These are phyloP conservation scores for Plecotus auritus DNA, from an alignment of 2,113 vertebrate species.

Conservation along the genomic window DNA sequence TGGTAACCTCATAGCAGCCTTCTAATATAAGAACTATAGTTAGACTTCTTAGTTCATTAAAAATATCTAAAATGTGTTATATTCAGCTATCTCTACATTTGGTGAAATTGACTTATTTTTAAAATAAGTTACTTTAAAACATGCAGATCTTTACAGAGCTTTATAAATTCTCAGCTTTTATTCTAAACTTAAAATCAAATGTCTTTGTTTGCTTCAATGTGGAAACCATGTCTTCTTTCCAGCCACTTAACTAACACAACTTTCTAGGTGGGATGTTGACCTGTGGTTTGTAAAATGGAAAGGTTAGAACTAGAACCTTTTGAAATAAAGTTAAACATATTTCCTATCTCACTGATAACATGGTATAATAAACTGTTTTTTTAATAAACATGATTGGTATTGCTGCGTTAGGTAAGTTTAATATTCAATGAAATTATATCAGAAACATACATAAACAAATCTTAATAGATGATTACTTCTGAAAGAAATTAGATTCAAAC, in stretches of 20 bases:
- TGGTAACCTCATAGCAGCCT: neutral
- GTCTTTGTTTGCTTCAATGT: neutral
- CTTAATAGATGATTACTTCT: neutral
- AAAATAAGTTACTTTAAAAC: neutral
- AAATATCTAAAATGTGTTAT: constrained; percentile 28
- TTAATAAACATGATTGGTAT: neutral
- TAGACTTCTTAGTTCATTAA: neutral
- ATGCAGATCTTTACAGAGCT: neutral
- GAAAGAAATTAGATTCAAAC: neutral
- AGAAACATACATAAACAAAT: neutral
- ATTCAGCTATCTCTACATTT: constrained; percentile 5
- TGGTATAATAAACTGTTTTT: neutral
- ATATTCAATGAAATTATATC: neutral
- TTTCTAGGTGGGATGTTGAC: neutral
- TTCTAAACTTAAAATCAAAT: neutral
- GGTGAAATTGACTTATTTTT: neutral
- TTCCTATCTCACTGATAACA: neutral
- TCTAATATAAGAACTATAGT: neutral
- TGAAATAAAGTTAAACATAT: neutral
- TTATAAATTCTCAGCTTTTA: neutral
- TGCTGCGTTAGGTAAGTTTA: neutral
- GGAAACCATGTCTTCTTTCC: neutral
- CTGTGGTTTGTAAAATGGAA: neutral
- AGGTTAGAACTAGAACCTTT: neutral
- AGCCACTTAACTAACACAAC: neutral